Percentiles rank a stretch among this genome's conserved stretches.
These are phyloP conservation scores for Knipowitschia caucasica DNA, from an alignment of 2,797 vertebrate genomes.

Conservation along the genomic window DNA sequence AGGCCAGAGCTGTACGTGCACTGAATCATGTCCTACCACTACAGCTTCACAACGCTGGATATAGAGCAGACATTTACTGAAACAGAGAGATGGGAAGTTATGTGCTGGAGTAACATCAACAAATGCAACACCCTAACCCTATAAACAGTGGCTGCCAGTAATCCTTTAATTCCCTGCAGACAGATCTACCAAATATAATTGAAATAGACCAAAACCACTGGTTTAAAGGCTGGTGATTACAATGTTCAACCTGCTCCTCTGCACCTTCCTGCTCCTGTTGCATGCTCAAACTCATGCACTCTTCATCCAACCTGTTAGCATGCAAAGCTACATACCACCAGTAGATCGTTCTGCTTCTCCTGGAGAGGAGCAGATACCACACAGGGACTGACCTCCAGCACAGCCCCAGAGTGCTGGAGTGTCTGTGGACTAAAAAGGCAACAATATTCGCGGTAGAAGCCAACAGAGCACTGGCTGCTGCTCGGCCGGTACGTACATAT, in stretches of 20 bases:
- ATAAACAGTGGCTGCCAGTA: constrained; percentile 45
- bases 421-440: constrained; percentile 5
- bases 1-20: constrained; percentile 59
- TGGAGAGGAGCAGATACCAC: constrained; percentile 38
- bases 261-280: not conserved
- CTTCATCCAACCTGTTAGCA: constrained; percentile 10
- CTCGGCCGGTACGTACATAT: constrained; percentile 15
- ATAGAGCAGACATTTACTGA: not conserved
- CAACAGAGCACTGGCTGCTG: constrained; percentile 10
- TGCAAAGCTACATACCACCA: constrained; percentile 55
- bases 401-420: constrained; percentile 41
- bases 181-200: constrained; percentile 13
- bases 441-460: constrained; percentile 8
- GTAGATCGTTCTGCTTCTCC: constrained; percentile 47
- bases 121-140: constrained; percentile 50
- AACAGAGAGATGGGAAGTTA: not conserved
- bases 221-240: not conserved
- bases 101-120: constrained; percentile 16
- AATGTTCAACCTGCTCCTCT: not conserved
- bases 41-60: constrained; percentile 5
- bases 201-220: not conserved
- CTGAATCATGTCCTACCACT: constrained; percentile 55
- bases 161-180: constrained; percentile 59
- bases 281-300: constrained; percentile 28
- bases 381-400: constrained; percentile 47